Conservation (phyloP, 2,113 vertebrate genomes). For the Piaya cayana region DNA sequence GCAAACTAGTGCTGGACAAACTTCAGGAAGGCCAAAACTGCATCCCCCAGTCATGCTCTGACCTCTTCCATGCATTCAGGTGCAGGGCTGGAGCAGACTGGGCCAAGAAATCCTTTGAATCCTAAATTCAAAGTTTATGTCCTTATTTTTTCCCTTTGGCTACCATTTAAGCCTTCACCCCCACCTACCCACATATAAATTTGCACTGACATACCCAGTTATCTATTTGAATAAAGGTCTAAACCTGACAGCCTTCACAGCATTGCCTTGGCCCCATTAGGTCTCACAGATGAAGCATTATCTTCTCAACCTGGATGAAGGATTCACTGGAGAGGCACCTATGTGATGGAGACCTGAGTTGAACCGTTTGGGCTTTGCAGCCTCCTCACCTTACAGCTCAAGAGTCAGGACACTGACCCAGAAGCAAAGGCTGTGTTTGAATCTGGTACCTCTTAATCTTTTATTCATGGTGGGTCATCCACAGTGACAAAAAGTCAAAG, state of each 20-base stretch:
- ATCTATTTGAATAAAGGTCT: neutral
- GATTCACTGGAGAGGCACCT: neutral
- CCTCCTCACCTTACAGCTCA: neutral
- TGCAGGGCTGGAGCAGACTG: neutral
- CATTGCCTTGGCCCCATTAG: neutral
- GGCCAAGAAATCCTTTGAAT: neutral
- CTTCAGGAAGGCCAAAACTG: neutral
- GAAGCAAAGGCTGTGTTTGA: neutral
- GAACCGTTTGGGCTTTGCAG: neutral
- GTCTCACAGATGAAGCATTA: neutral
- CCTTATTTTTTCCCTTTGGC: neutral
- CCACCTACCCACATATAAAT: neutral
- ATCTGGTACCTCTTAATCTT: neutral
- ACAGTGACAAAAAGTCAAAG: neutral
- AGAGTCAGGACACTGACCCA: neutral
- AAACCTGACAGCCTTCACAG: neutral
- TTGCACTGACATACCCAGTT: neutral
- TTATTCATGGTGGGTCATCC: neutral
- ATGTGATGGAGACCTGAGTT: accelerated
- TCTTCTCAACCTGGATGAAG: neutral
- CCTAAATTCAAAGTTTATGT: neutral
- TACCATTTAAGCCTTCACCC: neutral
- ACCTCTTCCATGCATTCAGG: neutral
- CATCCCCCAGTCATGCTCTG: neutral
- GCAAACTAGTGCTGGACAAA: neutral